Conservation (phyloP, 2,888 invertebrate genomes). For the Ferrisia virgata region DNA sequence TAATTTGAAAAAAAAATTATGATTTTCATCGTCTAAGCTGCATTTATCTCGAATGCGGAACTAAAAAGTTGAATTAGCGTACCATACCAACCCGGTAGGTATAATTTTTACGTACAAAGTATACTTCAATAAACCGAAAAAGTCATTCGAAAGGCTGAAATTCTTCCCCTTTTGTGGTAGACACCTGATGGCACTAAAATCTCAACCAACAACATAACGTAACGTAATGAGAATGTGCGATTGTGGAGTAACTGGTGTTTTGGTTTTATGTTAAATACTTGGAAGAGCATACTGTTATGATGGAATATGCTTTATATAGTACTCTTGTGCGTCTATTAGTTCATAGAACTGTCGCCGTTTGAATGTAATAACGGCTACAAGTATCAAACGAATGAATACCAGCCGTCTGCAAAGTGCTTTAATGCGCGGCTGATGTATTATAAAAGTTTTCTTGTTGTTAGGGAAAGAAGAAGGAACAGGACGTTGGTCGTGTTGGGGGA, state of each 20-base stretch:
- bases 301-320: not conserved
- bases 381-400: constrained; percentile 10
- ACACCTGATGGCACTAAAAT: not conserved
- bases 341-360: not conserved
- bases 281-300: not conserved
- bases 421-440: constrained; percentile 36
- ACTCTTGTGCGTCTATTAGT: not conserved
- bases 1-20: too few relatives aligned
- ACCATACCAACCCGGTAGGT: too few relatives aligned
- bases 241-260: not conserved
- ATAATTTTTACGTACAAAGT: too few relatives aligned
- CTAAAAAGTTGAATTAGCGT: too few relatives aligned
- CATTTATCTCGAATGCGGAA: too few relatives aligned
- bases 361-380: constrained; percentile 26
- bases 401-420: constrained; percentile 10
- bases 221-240: not conserved
- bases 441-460: constrained; percentile 43
- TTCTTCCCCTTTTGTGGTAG: not conserved
- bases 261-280: not conserved
- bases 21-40: too few relatives aligned
- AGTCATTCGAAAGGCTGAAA: not conserved
- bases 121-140: not conserved
- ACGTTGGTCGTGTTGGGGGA: constrained; percentile 14
- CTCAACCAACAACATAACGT: not conserved
- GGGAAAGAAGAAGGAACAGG: constrained; percentile 15